Evolutionary conservation across 2,888 invertebrate species (phyloP), one percentile per base, ranked within the genome.

Genomic region (Xestia sexstrigata): DNA sequence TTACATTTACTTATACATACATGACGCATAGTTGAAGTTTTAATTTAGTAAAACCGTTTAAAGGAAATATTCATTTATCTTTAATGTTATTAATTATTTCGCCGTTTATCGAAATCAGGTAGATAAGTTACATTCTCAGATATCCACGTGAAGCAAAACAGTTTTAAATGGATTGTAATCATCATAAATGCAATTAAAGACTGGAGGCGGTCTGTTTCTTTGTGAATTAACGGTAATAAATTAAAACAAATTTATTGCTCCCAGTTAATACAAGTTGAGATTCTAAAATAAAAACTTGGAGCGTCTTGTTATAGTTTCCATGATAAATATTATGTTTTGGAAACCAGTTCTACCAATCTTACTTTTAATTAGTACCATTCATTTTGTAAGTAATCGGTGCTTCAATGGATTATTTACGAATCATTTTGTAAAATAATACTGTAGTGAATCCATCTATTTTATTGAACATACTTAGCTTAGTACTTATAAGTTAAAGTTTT

Each of bases 151-250:
- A 88, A 89, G 88, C 86, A 89, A 92, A 91, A 91, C 89, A 89
- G 85, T 89, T 88, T 86, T 79, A 90, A 93, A 90, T 85, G 89
- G 80, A 91, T 92, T 90, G 90, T 93, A 91, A 92, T 93, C 90
- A 93, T 92, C 92, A 92, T 93, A 95, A 94, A 95, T 90, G 93
- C 92, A 94, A 95, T 95, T 94, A 94, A 93, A 94, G 91, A 89
- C 88, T 88, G 89, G 89, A 92, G 94, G 93, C 94, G 93, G 94
- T 91, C 88, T 86, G 90, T 89, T 93, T 93, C 93, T 93, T 93
- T 93, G 93, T 93, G 90, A 93, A 95, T 94, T 94, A 94, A 94
- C 92, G 91, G 92, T 93, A 94, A 94, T 95, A 94, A 95, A 95
- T 95, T 94, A 93, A 94, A 94, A 93, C 84, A 90, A 94, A 95